These are phyloP conservation scores for Aldrovandia affinis DNA, from an alignment of 2,797 vertebrate genomes.

Conservation along the genomic window DNA sequence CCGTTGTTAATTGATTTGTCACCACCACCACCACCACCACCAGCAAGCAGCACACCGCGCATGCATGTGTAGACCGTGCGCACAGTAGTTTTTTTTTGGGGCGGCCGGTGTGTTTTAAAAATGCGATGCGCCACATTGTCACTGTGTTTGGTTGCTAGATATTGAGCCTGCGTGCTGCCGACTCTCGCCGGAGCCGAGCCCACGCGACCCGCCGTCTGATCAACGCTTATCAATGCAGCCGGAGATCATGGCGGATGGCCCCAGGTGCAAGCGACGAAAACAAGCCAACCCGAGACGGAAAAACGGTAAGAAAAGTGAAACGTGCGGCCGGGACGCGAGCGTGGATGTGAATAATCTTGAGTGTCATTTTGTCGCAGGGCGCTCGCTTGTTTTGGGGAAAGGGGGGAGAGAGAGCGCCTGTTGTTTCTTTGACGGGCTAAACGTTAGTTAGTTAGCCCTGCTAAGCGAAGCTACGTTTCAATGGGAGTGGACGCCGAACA, in stretches of 20 bases:
- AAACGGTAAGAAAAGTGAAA: slow-evolving; percentile 88
- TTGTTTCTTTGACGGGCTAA: slow-evolving; percentile 42
- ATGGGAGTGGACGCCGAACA: slow-evolving; percentile 45
- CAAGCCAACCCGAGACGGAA: slow-evolving; percentile 98
- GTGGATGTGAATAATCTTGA: background rate
- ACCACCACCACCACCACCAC: no score
- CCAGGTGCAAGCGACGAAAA: slow-evolving; percentile 95
- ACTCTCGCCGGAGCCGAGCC: slow-evolving; percentile 87
- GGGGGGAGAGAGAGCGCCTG: slow-evolving; percentile 55
- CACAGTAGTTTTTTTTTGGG: no score
- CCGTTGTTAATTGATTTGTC: no score
- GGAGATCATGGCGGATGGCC: slow-evolving; percentile 92
- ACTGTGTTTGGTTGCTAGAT: slow-evolving; percentile 87
- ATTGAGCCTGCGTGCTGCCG: slow-evolving; percentile 83
- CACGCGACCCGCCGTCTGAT: slow-evolving; percentile 98
- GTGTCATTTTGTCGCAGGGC: slow-evolving; percentile 41
- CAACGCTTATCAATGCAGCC: slow-evolving; percentile 97
- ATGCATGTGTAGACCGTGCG: no score
- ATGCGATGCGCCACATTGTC: slow-evolving; percentile 79
- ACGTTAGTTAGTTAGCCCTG: slow-evolving; percentile 20
- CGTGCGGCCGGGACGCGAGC: background rate
- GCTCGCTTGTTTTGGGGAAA: no score
- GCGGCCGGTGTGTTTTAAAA: slow-evolving; percentile 76
- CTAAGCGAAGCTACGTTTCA: slow-evolving; percentile 42
- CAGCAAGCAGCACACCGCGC: no score